Evolutionary conservation across 1,140 invertebrate species (phyloP).

Genomic region (Apocrypta bakeri): DNA sequence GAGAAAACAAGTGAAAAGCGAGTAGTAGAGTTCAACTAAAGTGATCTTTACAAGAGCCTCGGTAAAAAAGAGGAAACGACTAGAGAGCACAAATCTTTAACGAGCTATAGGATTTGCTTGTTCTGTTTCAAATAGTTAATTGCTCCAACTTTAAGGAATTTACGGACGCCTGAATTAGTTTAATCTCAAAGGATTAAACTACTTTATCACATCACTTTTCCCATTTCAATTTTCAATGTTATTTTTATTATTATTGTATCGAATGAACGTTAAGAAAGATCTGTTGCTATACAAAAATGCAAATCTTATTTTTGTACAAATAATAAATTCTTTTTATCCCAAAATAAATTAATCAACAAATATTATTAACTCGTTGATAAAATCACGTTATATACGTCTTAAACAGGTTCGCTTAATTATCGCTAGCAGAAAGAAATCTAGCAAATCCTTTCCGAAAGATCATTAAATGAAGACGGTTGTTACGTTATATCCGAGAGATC

Average conservation of each 20-base stretch:
- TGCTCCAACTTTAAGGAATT: conserved; percentile 7
- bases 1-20: background rate
- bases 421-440: background rate
- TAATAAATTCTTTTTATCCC: no score
- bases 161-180: background rate
- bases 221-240: background rate
- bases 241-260: no score
- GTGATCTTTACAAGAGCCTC: background rate
- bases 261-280: no score
- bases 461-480: background rate
- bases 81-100: conserved; percentile 2
- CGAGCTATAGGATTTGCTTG: background rate
- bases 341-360: no score
- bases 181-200: background rate
- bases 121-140: conserved; percentile 11
- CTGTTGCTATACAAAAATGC: no score
- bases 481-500: background rate
- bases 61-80: background rate
- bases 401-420: background rate
- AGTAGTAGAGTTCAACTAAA: background rate
- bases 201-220: background rate
- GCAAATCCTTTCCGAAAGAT: background rate
- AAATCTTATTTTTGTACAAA: no score
- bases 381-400: background rate
- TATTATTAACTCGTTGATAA: no score